Conservation (phyloP, 2,113 vertebrate species). For the Periophthalmus modestus region DNA sequence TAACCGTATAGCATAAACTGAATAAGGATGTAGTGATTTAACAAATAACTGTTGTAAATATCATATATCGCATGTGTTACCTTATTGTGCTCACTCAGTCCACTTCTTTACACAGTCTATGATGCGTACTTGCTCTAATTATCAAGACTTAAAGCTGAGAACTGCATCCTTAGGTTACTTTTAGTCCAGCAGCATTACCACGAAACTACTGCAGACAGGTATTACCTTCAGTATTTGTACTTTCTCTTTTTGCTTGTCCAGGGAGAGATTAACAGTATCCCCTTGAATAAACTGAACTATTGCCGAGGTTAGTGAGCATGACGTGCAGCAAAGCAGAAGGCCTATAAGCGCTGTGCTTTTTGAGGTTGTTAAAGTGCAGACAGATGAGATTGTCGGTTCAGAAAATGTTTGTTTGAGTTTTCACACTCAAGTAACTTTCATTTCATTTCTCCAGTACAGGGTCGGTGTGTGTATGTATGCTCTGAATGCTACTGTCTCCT, state of each 20-base stretch:
- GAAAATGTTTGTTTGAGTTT: constrained; percentile 41
- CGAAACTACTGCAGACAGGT: not conserved
- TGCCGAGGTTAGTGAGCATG: constrained; percentile 16
- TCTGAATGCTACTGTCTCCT: constrained; percentile 16
- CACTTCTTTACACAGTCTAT: too few species aligned
- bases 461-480: constrained; percentile 17
- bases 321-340: constrained; percentile 20
- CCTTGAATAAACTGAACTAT: constrained; percentile 4
- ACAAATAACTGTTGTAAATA: too few species aligned
- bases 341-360: constrained; percentile 17
- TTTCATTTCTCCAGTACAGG: constrained; percentile 27
- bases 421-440: constrained; percentile 41
- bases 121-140: not conserved
- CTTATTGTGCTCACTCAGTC: too few species aligned
- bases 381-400: constrained; percentile 29
- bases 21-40: too few species aligned
- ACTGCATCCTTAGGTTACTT: not conserved
- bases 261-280: not conserved
- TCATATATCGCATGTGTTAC: too few species aligned
- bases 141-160: not conserved
- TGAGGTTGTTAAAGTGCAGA: constrained; percentile 16
- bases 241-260: not conserved
- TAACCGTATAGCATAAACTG: too few species aligned
- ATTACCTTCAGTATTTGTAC: not conserved
- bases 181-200: not conserved